Base-by-base conservation (phyloP, 64 coral and sea anemone genomes). In the Actinia equina region DNA sequence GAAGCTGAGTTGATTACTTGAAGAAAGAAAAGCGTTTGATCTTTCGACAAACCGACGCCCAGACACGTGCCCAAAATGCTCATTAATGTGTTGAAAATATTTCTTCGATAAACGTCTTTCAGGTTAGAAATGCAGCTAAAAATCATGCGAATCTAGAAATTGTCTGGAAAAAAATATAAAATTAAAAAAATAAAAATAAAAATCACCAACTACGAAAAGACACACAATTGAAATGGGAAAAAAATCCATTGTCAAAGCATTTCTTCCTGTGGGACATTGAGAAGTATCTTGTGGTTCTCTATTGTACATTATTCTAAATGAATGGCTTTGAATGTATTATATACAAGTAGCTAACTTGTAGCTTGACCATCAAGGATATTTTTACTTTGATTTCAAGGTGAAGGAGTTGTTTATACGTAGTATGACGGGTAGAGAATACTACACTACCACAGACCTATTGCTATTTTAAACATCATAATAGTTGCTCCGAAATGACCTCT, bases 311-410 rank as follows among this genome's bases (percentile, higher is more conserved):
- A 69, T 23, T 69, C 5, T 69, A 69, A 69, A 22, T 49, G 45
- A 69, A 69, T 69, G 63, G n/a, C 5, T 69, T 69, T 22, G 5
- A 69, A 27, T n/a, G 18, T 18, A 69, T 69, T 2, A 69, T 69
- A 69, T 69, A 69, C 0, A 60, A 13, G 5, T 16, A 69, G 63
- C 4, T 69, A 69, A 69, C 7, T 23, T n/a, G 22, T 69, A 23
- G 63, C 63, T 30, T 74, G n/a, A 26, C 41, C 55, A 57, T 57
- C 69, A 41, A 74, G 69, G 11, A 74, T 74, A 74, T 74, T 74
- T 74, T 74, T 74, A 25, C 41, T 74, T 74, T 26, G 69, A 74
- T 74, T 74, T 74, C 69, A 74, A 74, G 69, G 69, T 74, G 69
- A 74, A 74, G 69, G n/a, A 74, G 69, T 14, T 74, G 69, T 74